Evolutionary conservation across 2,113 vertebrate genomes (phyloP).

Genomic region (Gymnobelideus leadbeateri): DNA sequence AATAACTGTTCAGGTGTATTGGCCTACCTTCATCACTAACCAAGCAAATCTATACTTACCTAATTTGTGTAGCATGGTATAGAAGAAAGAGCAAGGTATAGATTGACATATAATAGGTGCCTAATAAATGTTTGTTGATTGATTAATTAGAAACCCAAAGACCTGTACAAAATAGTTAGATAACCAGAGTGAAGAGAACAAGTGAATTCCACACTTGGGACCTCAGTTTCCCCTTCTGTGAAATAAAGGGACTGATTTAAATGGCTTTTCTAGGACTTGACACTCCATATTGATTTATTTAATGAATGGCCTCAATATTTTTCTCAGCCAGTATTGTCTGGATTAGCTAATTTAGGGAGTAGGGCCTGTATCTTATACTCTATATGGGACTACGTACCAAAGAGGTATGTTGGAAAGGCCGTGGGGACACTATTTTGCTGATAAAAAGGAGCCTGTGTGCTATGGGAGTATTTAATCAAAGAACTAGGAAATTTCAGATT

Average conservation of each 20-base stretch:
- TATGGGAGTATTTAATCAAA: background rate
- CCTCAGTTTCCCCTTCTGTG: background rate
- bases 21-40: background rate
- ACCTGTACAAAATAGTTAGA: background rate
- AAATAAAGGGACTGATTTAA: background rate
- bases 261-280: background rate
- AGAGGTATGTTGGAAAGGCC: background rate
- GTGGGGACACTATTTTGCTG: background rate
- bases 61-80: background rate
- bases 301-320: background rate
- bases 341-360: background rate
- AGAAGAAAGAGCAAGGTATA: background rate
- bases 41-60: background rate
- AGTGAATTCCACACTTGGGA: background rate
- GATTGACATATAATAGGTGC: background rate
- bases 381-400: background rate
- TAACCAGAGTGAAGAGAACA: background rate
- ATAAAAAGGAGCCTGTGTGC: background rate
- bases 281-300: background rate
- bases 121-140: background rate
- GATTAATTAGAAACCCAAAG: background rate
- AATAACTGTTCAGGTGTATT: background rate
- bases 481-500: background rate
- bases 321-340: background rate
- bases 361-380: background rate